Evolutionary conservation across 2,113 vertebrate species (phyloP).

Genomic region (Lophura nycthemera): DNA sequence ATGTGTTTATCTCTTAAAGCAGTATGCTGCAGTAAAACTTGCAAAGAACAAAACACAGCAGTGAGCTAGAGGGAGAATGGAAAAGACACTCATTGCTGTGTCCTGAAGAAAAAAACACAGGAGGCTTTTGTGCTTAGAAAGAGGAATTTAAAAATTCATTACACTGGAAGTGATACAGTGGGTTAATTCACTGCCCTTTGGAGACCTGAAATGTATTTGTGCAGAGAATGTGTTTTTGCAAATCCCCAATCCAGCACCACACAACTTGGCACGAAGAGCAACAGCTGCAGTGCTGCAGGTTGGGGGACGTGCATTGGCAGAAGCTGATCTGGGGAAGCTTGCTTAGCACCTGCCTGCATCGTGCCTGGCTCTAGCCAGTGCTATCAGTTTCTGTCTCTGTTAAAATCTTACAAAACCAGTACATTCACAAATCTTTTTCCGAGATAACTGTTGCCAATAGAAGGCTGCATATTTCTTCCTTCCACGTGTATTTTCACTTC

Average conservation of each 20-base stretch:
- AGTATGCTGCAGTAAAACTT: conserved; percentile 22
- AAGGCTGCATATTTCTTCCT: background rate
- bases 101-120: conserved; percentile 37
- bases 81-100: conserved; percentile 7
- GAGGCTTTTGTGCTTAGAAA: conserved; percentile 59
- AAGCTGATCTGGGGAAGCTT: background rate
- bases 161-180: conserved; percentile 28
- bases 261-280: conserved; percentile 5
- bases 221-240: conserved; percentile 8
- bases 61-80: conserved; percentile 17
- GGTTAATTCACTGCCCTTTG: conserved; percentile 25
- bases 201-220: conserved; percentile 5
- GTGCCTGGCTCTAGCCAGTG: background rate
- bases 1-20: background rate
- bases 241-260: background rate
- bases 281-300: conserved; percentile 53
- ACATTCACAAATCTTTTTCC: background rate
- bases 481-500: background rate
- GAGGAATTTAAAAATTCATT: conserved; percentile 32
- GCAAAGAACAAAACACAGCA: conserved; percentile 43
- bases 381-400: conserved; percentile 25
- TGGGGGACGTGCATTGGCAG: background rate
- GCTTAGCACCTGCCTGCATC: conserved; percentile 39
- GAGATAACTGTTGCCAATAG: background rate
- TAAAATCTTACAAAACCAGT: background rate